These are phyloP conservation scores for Myiagra hebetior DNA, from an alignment of 2,113 vertebrate species.

Conservation along the genomic window DNA sequence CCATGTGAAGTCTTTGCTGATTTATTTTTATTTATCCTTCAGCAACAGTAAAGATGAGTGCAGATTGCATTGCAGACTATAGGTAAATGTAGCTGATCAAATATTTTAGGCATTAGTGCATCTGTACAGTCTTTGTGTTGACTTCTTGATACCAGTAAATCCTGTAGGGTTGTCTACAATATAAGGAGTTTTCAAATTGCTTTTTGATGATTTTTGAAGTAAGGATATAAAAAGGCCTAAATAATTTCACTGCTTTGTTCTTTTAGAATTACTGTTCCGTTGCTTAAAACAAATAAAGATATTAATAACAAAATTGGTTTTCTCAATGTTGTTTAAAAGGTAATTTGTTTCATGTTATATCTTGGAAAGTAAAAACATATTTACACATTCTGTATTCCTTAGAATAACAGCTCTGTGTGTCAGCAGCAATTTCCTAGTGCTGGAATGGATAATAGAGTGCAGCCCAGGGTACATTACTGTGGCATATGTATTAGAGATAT, in stretches of 20 bases:
- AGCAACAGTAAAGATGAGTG: not conserved
- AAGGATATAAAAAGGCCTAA: not conserved
- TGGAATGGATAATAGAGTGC: not conserved
- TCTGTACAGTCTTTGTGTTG: not conserved
- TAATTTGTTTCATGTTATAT: not conserved
- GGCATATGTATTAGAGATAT: not conserved
- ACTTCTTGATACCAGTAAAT: not conserved
- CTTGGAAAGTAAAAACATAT: not conserved
- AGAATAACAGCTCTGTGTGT: not conserved
- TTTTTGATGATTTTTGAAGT: not conserved
- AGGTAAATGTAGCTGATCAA: not conserved
- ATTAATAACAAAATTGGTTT: not conserved
- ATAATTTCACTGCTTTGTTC: not conserved
- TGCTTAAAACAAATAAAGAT: not conserved
- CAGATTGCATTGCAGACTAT: not conserved
- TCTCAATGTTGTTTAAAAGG: not conserved
- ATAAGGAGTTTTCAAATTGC: not conserved
- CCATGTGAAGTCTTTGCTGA: not conserved
- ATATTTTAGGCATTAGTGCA: not conserved
- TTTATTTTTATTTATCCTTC: not conserved
- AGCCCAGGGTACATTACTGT: not conserved
- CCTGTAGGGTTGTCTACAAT: not conserved
- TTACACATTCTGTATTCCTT: not conserved
- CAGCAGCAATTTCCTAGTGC: not conserved
- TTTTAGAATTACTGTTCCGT: not conserved